Conservation (phyloP, 2,797 vertebrate genomes). For the Decapterus maruadsi region DNA sequence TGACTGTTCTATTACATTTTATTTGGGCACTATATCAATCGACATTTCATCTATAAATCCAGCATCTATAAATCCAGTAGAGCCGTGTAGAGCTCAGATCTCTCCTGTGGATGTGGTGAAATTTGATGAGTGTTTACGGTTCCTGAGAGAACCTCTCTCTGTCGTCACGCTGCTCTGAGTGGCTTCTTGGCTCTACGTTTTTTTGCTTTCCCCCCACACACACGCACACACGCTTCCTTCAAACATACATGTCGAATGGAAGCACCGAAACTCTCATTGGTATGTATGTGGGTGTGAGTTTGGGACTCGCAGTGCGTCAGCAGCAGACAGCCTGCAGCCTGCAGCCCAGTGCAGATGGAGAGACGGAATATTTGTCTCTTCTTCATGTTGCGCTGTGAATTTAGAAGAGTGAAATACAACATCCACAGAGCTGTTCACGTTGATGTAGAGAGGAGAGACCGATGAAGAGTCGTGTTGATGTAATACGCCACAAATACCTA, state of each 20-base stretch:
- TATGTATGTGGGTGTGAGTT: neutral
- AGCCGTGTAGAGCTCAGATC: slow-evolving; percentile 2
- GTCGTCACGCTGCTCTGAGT: slow-evolving; percentile 37
- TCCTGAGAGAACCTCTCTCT: slow-evolving; percentile 29
- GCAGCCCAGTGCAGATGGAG: neutral
- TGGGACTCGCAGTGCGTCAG: neutral
- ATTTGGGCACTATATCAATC: slow-evolving; percentile 46
- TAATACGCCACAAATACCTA: neutral
- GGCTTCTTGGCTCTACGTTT: slow-evolving; percentile 21
- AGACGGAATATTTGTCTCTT: neutral
- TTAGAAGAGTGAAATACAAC: neutral
- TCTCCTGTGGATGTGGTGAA: neutral
- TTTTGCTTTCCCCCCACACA: neutral
- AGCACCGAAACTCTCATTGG: neutral
- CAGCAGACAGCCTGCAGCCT: neutral
- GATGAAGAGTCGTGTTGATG: neutral
- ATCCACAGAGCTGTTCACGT: neutral
- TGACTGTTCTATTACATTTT: slow-evolving; percentile 37
- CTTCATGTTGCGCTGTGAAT: neutral
- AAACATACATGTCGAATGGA: neutral
- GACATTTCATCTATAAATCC: slow-evolving; percentile 28
- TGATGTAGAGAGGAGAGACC: neutral
- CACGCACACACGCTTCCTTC: neutral
- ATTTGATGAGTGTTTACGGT: slow-evolving; percentile 36
- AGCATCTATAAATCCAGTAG: slow-evolving; percentile 26